Conservation (phyloP, 1,140 invertebrate species). For the Pachypeltis micranthus region DNA sequence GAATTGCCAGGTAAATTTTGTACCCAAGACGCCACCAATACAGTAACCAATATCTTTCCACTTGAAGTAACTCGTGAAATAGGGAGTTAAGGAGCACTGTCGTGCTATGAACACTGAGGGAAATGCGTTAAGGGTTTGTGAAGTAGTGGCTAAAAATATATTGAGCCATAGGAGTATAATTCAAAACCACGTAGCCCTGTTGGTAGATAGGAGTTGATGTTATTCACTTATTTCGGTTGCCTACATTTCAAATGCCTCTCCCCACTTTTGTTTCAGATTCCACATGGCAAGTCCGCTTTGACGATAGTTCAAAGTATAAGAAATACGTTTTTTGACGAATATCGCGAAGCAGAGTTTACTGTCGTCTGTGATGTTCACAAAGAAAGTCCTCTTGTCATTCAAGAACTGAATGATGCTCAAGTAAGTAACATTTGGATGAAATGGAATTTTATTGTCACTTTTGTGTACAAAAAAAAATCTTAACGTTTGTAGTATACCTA, state of each 20-base stretch:
- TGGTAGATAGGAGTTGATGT: too few species aligned
- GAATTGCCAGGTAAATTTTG: conserved; percentile 57
- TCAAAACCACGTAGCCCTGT: neutral
- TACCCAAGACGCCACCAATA: too few species aligned
- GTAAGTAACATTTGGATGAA: conserved; percentile 43
- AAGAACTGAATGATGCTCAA: conserved; percentile 80
- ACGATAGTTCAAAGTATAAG: conserved; percentile 64
- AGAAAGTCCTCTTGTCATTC: conserved; percentile 60
- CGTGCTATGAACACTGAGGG: too few species aligned
- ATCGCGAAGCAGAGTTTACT: conserved; percentile 76
- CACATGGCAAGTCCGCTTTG: conserved; percentile 65
- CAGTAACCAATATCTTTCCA: too few species aligned
- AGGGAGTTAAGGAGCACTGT: too few species aligned
- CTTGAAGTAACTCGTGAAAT: too few species aligned
- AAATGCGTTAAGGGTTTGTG: too few species aligned
- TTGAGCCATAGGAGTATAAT: conserved; percentile 44
- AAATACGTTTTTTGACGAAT: conserved; percentile 59
- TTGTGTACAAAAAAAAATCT: too few species aligned
- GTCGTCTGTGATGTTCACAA: conserved; percentile 56
- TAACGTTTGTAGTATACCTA: too few species aligned
- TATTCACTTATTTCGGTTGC: conserved; percentile 75
- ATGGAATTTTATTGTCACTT: too few species aligned
- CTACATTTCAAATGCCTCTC: too few species aligned
- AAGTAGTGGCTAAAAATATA: too few species aligned
- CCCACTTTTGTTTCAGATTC: conserved; percentile 50